Evolutionary conservation across 1,140 invertebrate genomes (phyloP), one percentile per base, ranked within the genome.

Genomic region (Ips typographus): DNA sequence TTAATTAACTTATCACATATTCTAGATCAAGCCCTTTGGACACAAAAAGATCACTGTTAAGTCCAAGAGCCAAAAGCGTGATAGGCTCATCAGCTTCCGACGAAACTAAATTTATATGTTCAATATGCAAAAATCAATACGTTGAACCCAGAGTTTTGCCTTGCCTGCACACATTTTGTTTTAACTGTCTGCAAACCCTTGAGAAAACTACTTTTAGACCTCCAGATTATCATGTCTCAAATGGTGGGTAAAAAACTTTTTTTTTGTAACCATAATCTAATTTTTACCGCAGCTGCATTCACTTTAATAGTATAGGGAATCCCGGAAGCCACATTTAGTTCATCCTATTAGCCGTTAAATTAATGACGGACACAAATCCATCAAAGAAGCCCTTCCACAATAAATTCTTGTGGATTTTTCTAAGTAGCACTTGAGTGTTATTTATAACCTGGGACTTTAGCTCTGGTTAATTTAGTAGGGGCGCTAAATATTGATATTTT

Each of bases 141-240:
- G 78, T 80, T 4, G 85, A 87, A 71, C 86, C 86, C 1, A 76
- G 84, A 68, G 80, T 86, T 2, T 75, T 86, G 65, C 82, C 81
- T 0, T 87, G 86, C 74, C 79, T 87, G 7, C 86, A 87, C 74
- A 85, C 83, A 39, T 86, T 86, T 77, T 87, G 86, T 72, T 83
- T 84, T 22, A 77, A 80, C 47, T 87, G 86, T 72, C 80, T 86
- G 6, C 80, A 82, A 61, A 80, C 77, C 76, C 79, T 72, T 58
- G 76, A 73, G 77, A 81, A 55, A 65, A 70, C 67, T 8, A 77
- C 81, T 51, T 70, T 56, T 47, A 44, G 55, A 4, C 49, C 60
- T 41, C 75, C 75, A 56, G 81, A 82, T 78, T 74, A 81, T 6
- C 80, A 82, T 61, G 79, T 75, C 22, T 78, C 74, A 8, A 74